phyloP scores from a whole-genome alignment of 2,797 vertebrate species.

The Oceanodroma leucorhoa region DNA sequence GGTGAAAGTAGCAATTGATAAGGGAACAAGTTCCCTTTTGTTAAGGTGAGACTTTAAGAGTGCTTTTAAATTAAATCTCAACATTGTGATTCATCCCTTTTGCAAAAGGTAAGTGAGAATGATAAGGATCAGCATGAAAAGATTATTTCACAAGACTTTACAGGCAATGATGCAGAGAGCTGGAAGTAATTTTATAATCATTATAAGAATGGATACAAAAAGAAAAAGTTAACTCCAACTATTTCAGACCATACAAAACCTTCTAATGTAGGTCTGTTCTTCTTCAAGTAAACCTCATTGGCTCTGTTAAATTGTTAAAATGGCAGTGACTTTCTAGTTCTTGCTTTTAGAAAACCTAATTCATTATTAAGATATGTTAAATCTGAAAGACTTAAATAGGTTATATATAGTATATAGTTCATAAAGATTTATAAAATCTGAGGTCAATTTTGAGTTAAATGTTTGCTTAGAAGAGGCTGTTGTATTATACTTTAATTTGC shows the following conservation, averaged over 20 bases:
- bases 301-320: background rate
- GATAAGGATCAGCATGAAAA: conserved; percentile 33
- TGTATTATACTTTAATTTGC: background rate
- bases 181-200: background rate
- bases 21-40: background rate
- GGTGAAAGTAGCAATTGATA: background rate
- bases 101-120: background rate
- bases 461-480: background rate
- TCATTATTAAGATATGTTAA: background rate
- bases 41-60: background rate
- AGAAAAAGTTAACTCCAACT: background rate
- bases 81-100: background rate
- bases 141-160: conserved; percentile 26
- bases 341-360: background rate
- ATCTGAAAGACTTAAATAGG: background rate
- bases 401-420: background rate
- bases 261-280: background rate
- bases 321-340: background rate
- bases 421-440: background rate
- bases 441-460: background rate
- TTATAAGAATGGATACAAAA: conserved; percentile 13
- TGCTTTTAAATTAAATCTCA: conserved; percentile 5
- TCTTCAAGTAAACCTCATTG: background rate
- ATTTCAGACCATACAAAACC: background rate
- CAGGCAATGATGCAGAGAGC: background rate